A percentile compares a stretch with the other conserved stretches of the same genome.
Evolutionary conservation across 2,113 vertebrate species (phyloP).

Genomic region (Madoqua kirkii): DNA sequence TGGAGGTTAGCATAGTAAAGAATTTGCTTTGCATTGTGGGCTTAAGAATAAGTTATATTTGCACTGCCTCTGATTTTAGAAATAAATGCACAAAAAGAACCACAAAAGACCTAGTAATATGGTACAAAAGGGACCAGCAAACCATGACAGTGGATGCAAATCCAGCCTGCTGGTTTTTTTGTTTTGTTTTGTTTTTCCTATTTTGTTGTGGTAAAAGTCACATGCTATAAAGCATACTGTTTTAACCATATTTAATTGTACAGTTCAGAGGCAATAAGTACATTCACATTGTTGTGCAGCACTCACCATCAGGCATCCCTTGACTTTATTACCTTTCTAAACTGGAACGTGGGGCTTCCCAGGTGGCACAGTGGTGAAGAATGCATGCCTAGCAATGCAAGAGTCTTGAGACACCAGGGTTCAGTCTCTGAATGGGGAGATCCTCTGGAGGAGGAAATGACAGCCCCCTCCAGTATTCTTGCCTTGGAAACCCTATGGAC

Average conservation of each 20-base stretch:
- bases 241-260: not conserved
- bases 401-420: rapidly evolving
- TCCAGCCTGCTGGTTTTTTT: not conserved
- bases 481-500: not conserved
- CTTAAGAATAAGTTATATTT: not conserved
- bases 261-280: not conserved
- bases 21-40: not conserved
- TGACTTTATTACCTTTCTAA: not conserved
- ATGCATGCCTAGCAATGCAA: not conserved
- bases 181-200: not conserved
- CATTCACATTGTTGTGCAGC: not conserved
- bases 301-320: not conserved
- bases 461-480: not conserved
- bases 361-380: not conserved
- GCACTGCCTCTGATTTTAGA: not conserved
- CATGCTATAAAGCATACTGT: not conserved
- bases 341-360: not conserved
- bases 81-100: not conserved
- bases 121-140: not conserved
- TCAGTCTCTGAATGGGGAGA: not conserved
- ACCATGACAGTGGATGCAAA: not conserved
- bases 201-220: not conserved
- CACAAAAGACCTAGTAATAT: not conserved
- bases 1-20: not conserved
- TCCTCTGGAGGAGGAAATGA: not conserved